phyloP scores from a whole-genome alignment of 92 coral and sea anemone species.

The Phenganax marumi region DNA sequence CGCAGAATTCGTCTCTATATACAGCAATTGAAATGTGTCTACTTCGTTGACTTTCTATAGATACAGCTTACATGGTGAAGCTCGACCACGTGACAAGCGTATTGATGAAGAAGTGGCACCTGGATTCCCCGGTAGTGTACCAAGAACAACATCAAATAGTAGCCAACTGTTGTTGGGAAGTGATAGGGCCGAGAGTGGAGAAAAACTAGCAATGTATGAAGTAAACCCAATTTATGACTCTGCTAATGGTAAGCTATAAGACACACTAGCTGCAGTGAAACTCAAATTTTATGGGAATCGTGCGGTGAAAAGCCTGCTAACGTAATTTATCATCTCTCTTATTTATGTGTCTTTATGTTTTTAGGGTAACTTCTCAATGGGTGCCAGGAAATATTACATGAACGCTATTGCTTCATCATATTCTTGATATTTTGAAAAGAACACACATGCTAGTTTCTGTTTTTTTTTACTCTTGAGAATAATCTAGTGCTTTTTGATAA shows the following conservation, averaged over 20 bases:
- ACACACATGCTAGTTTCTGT: not conserved
- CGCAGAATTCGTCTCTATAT: too few relatives aligned
- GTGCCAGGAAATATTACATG: not conserved
- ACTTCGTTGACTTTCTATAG: not conserved
- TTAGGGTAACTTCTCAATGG: not conserved
- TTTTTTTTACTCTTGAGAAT: not conserved
- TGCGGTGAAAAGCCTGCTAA: not conserved
- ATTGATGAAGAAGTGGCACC: constrained; percentile 41
- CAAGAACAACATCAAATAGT: constrained; percentile 25
- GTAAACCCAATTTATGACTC: constrained; percentile 42
- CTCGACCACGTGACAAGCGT: constrained; percentile 25
- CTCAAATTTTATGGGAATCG: not conserved
- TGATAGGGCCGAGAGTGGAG: not conserved
- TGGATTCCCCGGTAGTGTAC: constrained; percentile 34
- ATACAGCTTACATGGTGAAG: constrained; percentile 23
- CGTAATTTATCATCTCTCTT: not conserved
- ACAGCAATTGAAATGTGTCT: too few relatives aligned
- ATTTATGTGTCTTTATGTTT: not conserved
- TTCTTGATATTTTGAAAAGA: not conserved
- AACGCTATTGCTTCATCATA: not conserved
- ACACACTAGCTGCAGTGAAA: not conserved
- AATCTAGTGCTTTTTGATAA: not conserved
- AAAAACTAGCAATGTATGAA: constrained; percentile 37
- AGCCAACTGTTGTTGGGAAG: constrained; percentile 27
- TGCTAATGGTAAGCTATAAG: constrained; percentile 9